Evolutionary conservation across 2,888 invertebrate genomes (phyloP).

Genomic region (Troides aeacus): DNA sequence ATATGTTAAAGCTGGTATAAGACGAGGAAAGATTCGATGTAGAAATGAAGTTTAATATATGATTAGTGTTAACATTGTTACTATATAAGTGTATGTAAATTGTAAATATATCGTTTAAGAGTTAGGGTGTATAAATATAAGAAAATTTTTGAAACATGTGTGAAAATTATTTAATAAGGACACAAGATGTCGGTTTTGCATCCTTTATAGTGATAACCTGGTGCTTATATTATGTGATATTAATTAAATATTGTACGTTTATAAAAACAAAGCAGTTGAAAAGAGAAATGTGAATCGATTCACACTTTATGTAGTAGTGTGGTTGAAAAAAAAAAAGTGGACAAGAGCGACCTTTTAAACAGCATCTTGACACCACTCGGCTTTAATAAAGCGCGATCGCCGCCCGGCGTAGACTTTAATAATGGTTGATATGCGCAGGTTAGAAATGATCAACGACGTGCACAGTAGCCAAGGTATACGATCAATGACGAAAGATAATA

Average conservation of each 20-base stretch:
- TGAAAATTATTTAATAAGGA: background rate
- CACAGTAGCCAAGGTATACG: background rate
- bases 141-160: too few relatives aligned
- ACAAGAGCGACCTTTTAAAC: slow-evolving; percentile 63
- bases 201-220: background rate
- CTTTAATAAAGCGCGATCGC: slow-evolving; percentile 66
- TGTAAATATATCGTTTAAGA: too few relatives aligned
- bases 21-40: too few relatives aligned
- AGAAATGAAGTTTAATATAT: too few relatives aligned
- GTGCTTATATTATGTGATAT: background rate
- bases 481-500: background rate
- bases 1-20: background rate
- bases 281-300: background rate
- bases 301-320: slow-evolving; percentile 31
- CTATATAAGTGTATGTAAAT: too few relatives aligned
- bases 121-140: too few relatives aligned
- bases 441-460: background rate
- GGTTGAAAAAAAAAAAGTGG: slow-evolving; percentile 32
- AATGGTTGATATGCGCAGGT: background rate
- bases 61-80: too few relatives aligned
- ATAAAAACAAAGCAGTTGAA: background rate
- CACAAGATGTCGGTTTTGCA: background rate
- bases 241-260: background rate
- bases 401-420: slow-evolving; percentile 45
- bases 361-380: slow-evolving; percentile 64